Percentiles rank a stretch among this genome's conserved stretches.
phyloP scores from a whole-genome alignment of 1,140 invertebrate genomes.

The Rhynchophorus ferrugineus region DNA sequence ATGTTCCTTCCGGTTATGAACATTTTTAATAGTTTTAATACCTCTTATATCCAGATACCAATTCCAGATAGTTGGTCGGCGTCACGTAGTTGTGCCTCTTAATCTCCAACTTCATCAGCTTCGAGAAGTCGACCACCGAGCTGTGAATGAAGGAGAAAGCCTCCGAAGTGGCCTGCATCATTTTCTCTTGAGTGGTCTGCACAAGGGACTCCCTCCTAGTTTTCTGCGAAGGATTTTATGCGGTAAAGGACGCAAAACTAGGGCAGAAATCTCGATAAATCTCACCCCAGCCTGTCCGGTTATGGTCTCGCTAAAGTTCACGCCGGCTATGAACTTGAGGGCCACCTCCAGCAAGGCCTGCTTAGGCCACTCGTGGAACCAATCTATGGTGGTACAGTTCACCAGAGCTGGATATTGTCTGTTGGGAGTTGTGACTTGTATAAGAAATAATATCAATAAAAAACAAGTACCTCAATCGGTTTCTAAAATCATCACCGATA shows the following conservation, averaged over 20 bases:
- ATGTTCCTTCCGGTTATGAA: no score
- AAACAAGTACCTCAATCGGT: slow-evolving; percentile 56
- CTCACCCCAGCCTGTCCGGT: slow-evolving; percentile 47
- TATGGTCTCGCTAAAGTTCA: slow-evolving; percentile 59
- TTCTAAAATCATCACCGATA: slow-evolving; percentile 69
- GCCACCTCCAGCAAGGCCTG: slow-evolving; percentile 80
- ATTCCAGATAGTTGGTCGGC: slow-evolving; percentile 74
- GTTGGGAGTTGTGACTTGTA: no score
- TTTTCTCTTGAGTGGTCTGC: slow-evolving; percentile 50
- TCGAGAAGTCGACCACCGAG: slow-evolving; percentile 61
- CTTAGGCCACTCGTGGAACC: slow-evolving; percentile 80
- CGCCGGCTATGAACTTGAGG: slow-evolving; percentile 58
- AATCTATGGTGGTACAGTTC: slow-evolving; percentile 81
- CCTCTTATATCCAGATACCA: slow-evolving; percentile 74
- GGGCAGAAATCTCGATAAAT: no score
- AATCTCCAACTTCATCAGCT: slow-evolving; percentile 65
- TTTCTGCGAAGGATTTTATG: slow-evolving; percentile 8
- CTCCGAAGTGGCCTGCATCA: slow-evolving; percentile 55
- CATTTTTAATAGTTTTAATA: slow-evolving; percentile 35
- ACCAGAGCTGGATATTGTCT: slow-evolving; percentile 77
- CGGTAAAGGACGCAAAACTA: no score
- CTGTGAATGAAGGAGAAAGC: slow-evolving; percentile 73
- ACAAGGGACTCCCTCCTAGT: slow-evolving; percentile 34
- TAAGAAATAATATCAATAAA: no score
- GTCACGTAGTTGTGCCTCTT: slow-evolving; percentile 80